Percentiles rank a stretch among this genome's conserved stretches.
These are phyloP conservation scores for Anser cygnoides DNA, from an alignment of 2,113 vertebrate species.

Conservation along the genomic window DNA sequence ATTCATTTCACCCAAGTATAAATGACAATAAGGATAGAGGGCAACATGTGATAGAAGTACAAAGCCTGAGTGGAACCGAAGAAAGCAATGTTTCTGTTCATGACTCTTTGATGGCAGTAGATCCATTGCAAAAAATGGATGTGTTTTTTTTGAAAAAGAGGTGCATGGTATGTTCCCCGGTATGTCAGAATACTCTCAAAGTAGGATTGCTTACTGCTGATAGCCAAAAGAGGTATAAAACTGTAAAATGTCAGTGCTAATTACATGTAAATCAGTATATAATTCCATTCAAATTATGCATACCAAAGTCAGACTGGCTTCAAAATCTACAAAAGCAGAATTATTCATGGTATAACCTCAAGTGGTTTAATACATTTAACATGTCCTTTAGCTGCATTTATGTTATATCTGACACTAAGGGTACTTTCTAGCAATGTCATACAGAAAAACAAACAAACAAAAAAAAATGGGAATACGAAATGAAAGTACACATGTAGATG, in stretches of 20 bases:
- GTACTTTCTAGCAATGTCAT: background rate
- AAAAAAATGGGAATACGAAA: background rate
- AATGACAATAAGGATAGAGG: background rate
- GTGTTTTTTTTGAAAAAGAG: background rate
- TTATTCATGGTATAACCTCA: background rate
- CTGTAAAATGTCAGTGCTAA: background rate
- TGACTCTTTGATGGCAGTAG: background rate
- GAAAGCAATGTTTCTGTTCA: background rate
- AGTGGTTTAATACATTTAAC: background rate
- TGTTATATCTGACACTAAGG: background rate
- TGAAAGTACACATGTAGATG: background rate
- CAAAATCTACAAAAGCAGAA: background rate
- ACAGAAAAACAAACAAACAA: rapidly evolving
- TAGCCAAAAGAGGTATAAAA: background rate
- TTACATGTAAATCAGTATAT: background rate
- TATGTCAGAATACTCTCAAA: background rate
- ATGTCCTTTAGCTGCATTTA: background rate
- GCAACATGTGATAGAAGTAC: background rate
- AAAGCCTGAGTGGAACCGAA: background rate
- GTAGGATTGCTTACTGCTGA: background rate
- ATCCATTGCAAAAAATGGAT: background rate
- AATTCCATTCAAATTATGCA: background rate
- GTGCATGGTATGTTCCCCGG: background rate
- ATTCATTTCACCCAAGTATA: slow-evolving; percentile 20
- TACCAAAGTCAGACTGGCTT: background rate